phyloP scores from a whole-genome alignment of 1,140 invertebrate species.

The Anastatus disparis region DNA sequence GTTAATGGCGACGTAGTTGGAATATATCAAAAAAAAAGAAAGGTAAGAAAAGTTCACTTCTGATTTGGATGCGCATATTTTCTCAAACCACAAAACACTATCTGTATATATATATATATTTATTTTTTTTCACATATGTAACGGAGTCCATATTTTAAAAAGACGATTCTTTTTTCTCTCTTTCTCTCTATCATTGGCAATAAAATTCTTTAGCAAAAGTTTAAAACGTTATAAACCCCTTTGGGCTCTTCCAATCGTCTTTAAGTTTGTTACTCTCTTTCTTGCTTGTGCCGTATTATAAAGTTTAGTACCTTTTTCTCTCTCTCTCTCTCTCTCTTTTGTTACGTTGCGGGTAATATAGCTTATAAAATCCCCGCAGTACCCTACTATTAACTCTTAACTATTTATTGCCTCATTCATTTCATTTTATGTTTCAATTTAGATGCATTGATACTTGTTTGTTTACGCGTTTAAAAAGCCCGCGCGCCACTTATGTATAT shows the following conservation, averaged over 20 bases:
- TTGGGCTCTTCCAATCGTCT: background rate
- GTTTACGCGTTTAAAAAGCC: conserved; percentile 65
- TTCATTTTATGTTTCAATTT: conserved; percentile 68
- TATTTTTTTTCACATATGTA: background rate
- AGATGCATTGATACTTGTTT: conserved; percentile 67
- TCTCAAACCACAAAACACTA: background rate
- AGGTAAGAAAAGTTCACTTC: conserved; percentile 18
- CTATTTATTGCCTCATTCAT: conserved; percentile 66
- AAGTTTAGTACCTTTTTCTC: too few species aligned
- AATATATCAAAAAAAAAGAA: background rate
- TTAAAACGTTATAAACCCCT: background rate
- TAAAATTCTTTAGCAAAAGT: conserved; percentile 32
- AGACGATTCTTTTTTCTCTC: too few species aligned
- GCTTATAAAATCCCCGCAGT: conserved; percentile 63
- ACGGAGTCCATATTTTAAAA: conserved; percentile 3
- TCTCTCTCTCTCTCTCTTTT: background rate
- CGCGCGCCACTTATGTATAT: too few species aligned
- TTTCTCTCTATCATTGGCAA: background rate
- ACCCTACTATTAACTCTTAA: conserved; percentile 65
- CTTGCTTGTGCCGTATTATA: too few species aligned
- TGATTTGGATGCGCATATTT: conserved; percentile 19
- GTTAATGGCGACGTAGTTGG: background rate
- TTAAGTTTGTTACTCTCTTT: too few species aligned
- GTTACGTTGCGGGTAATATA: conserved; percentile 59
- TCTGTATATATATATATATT: background rate